phyloP scores from a whole-genome alignment of 2,888 invertebrate genomes.

The Synergus umbraculus region DNA sequence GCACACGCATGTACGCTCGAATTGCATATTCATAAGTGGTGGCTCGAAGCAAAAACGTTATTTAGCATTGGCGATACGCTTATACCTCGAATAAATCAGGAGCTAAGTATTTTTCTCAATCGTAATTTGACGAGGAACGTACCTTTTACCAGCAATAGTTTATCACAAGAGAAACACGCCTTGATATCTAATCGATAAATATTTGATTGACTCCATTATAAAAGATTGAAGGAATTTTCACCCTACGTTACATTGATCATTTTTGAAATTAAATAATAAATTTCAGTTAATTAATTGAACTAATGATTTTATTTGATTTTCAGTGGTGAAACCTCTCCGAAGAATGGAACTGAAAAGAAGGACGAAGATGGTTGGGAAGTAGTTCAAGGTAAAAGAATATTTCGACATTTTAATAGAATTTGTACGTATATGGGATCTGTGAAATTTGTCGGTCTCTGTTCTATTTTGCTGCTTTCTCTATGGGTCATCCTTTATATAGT shows the following conservation, averaged over 20 bases:
- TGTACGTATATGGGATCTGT: background rate
- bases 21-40: constrained; percentile 67
- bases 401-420: constrained; percentile 17
- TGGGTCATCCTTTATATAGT: background rate
- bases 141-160: background rate
- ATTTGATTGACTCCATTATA: background rate
- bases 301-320: constrained; percentile 42
- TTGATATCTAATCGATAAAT: background rate
- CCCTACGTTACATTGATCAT: background rate
- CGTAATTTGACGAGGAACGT: background rate
- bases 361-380: constrained; percentile 67
- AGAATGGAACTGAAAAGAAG: constrained; percentile 50
- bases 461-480: background rate
- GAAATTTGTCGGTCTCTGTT: background rate
- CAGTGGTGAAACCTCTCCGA: constrained; percentile 47
- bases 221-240: background rate
- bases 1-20: constrained; percentile 35
- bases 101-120: background rate
- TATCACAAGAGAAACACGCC: background rate
- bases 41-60: constrained; percentile 59
- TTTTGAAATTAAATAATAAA: background rate
- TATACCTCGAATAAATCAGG: constrained; percentile 8
- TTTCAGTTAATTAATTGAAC: background rate
- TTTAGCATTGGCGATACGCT: constrained; percentile 13
- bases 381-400: constrained; percentile 66